Percentiles rank a stretch among this genome's conserved stretches.
Evolutionary conservation across 1,140 invertebrate species (phyloP).

Genomic region (Globodera rostochiensis): DNA sequence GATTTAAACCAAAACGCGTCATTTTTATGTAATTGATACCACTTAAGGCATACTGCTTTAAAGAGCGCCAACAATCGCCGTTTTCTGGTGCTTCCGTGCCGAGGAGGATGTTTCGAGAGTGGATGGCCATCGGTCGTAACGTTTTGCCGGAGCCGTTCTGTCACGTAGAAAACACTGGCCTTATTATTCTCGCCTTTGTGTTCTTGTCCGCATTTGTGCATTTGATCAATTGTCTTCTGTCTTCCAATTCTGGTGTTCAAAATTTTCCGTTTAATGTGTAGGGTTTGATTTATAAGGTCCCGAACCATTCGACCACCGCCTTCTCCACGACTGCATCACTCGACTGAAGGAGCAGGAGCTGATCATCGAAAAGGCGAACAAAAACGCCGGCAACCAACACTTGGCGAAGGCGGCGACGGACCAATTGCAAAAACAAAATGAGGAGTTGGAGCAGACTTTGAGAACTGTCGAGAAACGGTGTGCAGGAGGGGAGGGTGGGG

Average conservation of each 20-base stretch:
- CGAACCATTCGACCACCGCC: slow-evolving; percentile 27
- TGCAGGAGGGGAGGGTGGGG: background rate
- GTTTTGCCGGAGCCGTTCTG: slow-evolving; percentile 27
- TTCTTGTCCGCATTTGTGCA: slow-evolving; percentile 16
- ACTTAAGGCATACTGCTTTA: slow-evolving; percentile 18
- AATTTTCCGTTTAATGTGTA: background rate
- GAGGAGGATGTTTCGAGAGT: slow-evolving; percentile 22
- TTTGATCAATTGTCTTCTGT: slow-evolving; percentile 35
- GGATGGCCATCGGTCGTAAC: background rate
- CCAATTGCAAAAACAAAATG: slow-evolving; percentile 13
- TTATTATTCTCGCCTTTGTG: slow-evolving; percentile 31
- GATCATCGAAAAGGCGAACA: slow-evolving; percentile 26
- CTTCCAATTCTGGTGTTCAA: slow-evolving; percentile 1
- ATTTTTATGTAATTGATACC: background rate
- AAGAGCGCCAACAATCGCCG: background rate
- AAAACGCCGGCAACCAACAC: slow-evolving; percentile 8
- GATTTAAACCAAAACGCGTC: too few relatives aligned
- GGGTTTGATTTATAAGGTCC: slow-evolving; percentile 28
- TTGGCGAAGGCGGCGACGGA: slow-evolving; percentile 21
- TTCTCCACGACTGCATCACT: slow-evolving; percentile 39
- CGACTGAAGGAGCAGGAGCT: slow-evolving; percentile 40
- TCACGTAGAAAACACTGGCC: slow-evolving; percentile 36
- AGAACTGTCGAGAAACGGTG: slow-evolving; percentile 8
- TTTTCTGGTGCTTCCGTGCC: slow-evolving; percentile 4
- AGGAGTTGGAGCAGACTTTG: slow-evolving; percentile 7